These are phyloP conservation scores for Phengaris alcon DNA, from an alignment of 2,888 invertebrate species.

Conservation along the genomic window DNA sequence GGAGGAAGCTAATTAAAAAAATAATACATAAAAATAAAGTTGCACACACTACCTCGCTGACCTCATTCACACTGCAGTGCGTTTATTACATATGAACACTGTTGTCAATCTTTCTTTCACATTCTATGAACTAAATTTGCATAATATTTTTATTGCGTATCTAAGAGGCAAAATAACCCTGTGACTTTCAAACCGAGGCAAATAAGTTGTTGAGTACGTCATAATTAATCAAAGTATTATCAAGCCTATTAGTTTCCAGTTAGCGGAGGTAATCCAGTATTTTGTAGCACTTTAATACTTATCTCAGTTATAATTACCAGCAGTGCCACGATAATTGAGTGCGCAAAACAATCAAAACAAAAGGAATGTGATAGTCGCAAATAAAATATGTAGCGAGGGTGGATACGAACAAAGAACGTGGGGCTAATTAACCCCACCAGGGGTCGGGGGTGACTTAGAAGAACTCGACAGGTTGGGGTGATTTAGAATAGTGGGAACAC, in stretches of 20 bases:
- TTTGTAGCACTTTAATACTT: not conserved
- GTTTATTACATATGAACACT: too few species aligned
- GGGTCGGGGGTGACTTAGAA: constrained; percentile 7
- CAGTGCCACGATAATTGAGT: not conserved
- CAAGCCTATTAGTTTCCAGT: not conserved
- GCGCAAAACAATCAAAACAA: constrained; percentile 25
- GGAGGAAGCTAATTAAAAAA: too few species aligned
- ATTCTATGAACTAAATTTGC: too few species aligned
- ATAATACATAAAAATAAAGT: too few species aligned
- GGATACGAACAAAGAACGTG: constrained; percentile 21
- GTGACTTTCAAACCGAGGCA: too few species aligned
- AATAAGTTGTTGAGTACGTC: too few species aligned
- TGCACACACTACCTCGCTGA: too few species aligned
- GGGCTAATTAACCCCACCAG: constrained; percentile 33
- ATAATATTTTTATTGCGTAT: too few species aligned
- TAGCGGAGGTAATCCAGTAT: constrained; percentile 4
- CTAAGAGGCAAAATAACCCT: too few species aligned
- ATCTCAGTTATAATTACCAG: not conserved
- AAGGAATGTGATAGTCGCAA: constrained; percentile 22
- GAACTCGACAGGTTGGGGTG: constrained; percentile 8
- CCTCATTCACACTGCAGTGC: too few species aligned
- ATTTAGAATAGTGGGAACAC: not conserved
- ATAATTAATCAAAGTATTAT: not conserved
- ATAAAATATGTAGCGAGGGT: constrained; percentile 27
- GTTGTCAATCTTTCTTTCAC: too few species aligned